Conservation (phyloP, 2,888 invertebrate species). For the Omphaloscelis lunosa region DNA sequence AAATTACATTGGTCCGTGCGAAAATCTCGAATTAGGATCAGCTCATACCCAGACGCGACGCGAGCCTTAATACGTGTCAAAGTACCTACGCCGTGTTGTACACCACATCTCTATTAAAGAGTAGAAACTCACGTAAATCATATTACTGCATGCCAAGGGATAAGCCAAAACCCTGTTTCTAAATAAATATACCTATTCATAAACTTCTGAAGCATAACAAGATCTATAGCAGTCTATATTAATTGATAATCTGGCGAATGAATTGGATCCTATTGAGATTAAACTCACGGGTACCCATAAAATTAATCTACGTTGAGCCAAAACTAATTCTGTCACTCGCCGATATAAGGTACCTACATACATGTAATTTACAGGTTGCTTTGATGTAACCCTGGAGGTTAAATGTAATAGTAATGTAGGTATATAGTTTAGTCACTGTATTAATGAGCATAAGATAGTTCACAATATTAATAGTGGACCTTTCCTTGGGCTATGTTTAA, state of each 20-base stretch:
- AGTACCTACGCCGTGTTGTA: no score
- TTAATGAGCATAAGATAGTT: slow-evolving; percentile 15
- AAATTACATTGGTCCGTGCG: no score
- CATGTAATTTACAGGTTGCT: background rate
- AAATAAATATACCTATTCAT: background rate
- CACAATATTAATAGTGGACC: slow-evolving; percentile 20
- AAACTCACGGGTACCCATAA: background rate
- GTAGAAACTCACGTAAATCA: background rate
- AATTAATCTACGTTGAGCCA: background rate
- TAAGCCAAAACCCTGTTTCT: no score
- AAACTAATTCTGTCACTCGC: slow-evolving; percentile 2
- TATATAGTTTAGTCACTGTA: background rate
- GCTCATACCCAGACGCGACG: no score
- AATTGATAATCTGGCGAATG: background rate
- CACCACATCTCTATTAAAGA: background rate
- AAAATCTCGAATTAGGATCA: background rate
- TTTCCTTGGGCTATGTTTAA: background rate
- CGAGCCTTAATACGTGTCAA: background rate
- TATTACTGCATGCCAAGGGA: no score
- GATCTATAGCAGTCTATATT: background rate
- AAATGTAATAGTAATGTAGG: background rate
- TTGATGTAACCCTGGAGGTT: background rate
- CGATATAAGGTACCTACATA: background rate
- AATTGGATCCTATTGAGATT: background rate
- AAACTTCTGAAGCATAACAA: background rate